Evolutionary conservation across 92 coral and sea anemone species (phyloP).

Genomic region (Epizoanthus rinbou): DNA sequence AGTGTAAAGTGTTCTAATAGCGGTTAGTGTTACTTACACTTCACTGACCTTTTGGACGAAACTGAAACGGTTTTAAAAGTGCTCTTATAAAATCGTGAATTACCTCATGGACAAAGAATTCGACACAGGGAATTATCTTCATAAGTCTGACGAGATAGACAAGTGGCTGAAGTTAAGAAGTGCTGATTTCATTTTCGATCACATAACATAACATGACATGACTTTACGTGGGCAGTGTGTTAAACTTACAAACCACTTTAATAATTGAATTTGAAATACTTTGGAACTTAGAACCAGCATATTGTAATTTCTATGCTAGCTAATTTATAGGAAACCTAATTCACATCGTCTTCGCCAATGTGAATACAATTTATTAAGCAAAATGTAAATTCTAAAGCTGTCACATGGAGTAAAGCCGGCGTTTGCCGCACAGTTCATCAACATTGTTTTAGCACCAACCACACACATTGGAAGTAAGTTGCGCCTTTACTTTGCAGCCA

Average conservation of each 20-base stretch:
- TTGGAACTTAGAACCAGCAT: no score
- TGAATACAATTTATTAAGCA: no score
- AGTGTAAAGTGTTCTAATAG: neutral
- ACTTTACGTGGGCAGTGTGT: no score
- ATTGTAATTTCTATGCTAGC: no score
- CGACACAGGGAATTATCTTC: conserved; percentile 3
- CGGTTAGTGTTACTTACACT: neutral
- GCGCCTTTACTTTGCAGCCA: neutral
- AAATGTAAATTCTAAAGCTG: no score
- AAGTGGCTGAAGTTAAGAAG: neutral
- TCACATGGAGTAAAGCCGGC: no score
- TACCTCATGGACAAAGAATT: conserved; percentile 44
- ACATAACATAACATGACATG: neutral
- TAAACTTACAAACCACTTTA: no score
- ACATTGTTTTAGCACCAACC: neutral
- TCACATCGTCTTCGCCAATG: no score
- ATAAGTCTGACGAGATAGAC: neutral
- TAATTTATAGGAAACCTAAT: no score
- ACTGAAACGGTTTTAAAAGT: neutral
- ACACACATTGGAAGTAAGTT: no score
- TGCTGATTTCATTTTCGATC: neutral
- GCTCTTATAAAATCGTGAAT: neutral
- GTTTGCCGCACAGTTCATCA: neutral
- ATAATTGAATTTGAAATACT: no score
- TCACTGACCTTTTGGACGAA: conserved; percentile 17